Evolutionary conservation across 1,140 invertebrate species (phyloP).

Genomic region (Papilio helenus): DNA sequence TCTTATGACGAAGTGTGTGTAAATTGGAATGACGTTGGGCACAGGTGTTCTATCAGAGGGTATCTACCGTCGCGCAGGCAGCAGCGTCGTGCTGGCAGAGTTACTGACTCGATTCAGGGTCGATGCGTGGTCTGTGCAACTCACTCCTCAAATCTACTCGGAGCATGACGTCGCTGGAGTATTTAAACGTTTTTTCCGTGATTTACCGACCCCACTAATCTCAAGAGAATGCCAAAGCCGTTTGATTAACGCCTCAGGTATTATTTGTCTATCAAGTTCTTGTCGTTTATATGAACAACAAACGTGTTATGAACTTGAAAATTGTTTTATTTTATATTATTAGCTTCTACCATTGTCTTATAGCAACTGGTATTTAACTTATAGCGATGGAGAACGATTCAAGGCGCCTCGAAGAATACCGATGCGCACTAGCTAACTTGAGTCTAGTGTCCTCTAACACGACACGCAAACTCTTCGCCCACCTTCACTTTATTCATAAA

Average conservation of each 20-base stretch:
- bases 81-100: slow-evolving; percentile 88
- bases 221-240: slow-evolving; percentile 46
- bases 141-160: slow-evolving; percentile 88
- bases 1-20: slow-evolving; percentile 14
- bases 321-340: too few relatives aligned
- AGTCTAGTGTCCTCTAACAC: slow-evolving; percentile 89
- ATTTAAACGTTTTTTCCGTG: slow-evolving; percentile 84
- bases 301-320: too few relatives aligned
- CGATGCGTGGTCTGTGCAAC: slow-evolving; percentile 92
- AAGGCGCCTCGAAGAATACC: slow-evolving; percentile 84
- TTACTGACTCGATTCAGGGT: slow-evolving; percentile 89
- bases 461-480: slow-evolving; percentile 88
- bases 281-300: neutral
- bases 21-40: slow-evolving; percentile 44
- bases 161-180: slow-evolving; percentile 94
- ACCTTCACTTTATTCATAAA: slow-evolving; percentile 90
- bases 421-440: slow-evolving; percentile 86
- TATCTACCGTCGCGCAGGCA: slow-evolving; percentile 92
- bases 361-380: slow-evolving; percentile 35
- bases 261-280: neutral
- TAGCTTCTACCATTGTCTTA: too few relatives aligned
- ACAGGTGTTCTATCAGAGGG: slow-evolving; percentile 91
- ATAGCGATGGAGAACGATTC: slow-evolving; percentile 81
- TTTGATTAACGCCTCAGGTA: slow-evolving; percentile 47
- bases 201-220: slow-evolving; percentile 51